phyloP scores from a whole-genome alignment of 2,113 vertebrate species.

The Trochalopteron elliotii region DNA sequence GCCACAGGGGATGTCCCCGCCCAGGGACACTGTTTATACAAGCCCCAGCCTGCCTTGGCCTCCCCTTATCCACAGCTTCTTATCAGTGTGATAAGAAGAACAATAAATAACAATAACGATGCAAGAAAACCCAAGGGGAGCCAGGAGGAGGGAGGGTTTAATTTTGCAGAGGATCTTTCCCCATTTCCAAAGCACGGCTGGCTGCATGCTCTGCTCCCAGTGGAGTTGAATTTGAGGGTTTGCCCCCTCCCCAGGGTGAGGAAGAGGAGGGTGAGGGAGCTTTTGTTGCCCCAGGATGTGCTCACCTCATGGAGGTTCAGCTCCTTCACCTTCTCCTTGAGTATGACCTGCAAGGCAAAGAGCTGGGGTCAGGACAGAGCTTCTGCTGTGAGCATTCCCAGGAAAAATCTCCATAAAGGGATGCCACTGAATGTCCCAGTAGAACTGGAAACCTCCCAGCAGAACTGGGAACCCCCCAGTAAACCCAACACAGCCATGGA shows the following conservation, averaged over 20 bases:
- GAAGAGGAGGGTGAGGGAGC: background rate
- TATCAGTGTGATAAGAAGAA: background rate
- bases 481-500: background rate
- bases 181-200: background rate
- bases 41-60: background rate
- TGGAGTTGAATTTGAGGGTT: too few species aligned
- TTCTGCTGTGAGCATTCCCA: fast-evolving
- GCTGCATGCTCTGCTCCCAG: background rate
- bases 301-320: constrained; percentile 97
- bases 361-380: background rate
- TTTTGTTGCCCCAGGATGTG: background rate
- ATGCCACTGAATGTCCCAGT: fast-evolving
- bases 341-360: constrained; percentile 88
- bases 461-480: background rate
- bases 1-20: fast-evolving
- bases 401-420: background rate
- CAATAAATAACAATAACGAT: background rate
- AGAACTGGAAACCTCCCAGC: background rate
- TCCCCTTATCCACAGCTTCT: background rate
- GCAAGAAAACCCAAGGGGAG: background rate
- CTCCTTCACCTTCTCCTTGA: constrained; percentile 99
- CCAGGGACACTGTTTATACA: background rate
- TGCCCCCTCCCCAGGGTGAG: background rate
- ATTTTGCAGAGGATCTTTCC: background rate
- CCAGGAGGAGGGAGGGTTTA: background rate